phyloP scores from a whole-genome alignment of 2,888 invertebrate species.

The Synanthedon myopaeformis region DNA sequence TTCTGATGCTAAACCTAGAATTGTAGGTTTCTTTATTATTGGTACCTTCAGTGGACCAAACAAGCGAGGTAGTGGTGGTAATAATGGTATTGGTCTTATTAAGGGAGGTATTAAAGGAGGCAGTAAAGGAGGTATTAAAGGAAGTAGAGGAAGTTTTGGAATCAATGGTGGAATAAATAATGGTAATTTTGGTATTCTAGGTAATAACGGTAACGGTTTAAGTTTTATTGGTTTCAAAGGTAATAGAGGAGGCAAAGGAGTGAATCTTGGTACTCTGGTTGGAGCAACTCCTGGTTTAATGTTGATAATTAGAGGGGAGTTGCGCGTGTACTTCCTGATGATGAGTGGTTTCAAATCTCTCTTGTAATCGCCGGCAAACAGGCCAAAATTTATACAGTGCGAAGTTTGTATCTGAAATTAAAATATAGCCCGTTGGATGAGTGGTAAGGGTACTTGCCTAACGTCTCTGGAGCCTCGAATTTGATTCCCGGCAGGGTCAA shows the following conservation, averaged over 20 bases:
- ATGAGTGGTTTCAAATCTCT: constrained; percentile 21
- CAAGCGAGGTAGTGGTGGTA: constrained; percentile 10
- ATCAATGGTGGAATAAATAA: constrained; percentile 10
- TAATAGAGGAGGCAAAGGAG: constrained; percentile 4
- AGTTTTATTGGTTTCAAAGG: constrained; percentile 2
- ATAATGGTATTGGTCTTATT: constrained; percentile 11
- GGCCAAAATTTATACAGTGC: constrained; percentile 22
- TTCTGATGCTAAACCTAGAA: constrained; percentile 17
- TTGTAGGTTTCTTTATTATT: constrained; percentile 14
- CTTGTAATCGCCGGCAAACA: constrained; percentile 32
- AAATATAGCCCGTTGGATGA: not conserved
- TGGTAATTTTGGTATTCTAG: constrained; percentile 14
- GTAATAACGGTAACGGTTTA: constrained; percentile 6
- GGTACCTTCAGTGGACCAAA: constrained; percentile 20
- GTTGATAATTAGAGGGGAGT: constrained; percentile 34
- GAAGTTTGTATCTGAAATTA: constrained; percentile 22
- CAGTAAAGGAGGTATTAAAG: constrained; percentile 13
- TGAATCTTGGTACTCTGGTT: not conserved
- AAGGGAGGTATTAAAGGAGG: constrained; percentile 13
- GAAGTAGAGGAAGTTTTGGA: constrained; percentile 12
- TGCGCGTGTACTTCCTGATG: constrained; percentile 25
- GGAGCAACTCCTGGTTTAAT: constrained; percentile 9
- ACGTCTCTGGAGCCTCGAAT: no score
- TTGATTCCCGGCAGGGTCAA: no score
- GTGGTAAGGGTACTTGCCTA: no score